phyloP scores from a whole-genome alignment of 2,797 vertebrate genomes.

The Cryptoblepharus egeriae region DNA sequence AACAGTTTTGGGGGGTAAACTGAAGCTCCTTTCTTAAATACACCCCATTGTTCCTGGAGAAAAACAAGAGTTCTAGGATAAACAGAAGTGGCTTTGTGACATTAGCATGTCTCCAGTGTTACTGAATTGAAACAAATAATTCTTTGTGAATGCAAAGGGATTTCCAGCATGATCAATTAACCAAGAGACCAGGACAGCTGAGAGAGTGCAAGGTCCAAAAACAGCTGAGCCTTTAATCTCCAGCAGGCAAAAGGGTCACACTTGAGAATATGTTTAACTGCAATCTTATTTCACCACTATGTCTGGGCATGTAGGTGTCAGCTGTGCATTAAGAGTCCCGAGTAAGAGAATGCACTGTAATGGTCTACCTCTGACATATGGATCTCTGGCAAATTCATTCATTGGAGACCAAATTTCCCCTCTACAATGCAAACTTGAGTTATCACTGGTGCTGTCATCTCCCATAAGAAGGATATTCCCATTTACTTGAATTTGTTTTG shows the following conservation, averaged over 20 bases:
- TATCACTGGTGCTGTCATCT: not conserved
- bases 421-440: not conserved
- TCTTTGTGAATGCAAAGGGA: slow-evolving; percentile 45
- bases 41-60: slow-evolving; percentile 48
- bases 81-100: slow-evolving; percentile 69
- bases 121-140: slow-evolving; percentile 58
- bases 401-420: not conserved
- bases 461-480: not conserved
- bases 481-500: not conserved
- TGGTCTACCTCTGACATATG: not conserved
- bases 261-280: not conserved
- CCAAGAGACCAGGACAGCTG: slow-evolving; percentile 42
- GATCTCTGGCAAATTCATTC: not conserved
- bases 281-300: not conserved
- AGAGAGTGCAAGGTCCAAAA: not conserved
- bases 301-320: slow-evolving; percentile 9
- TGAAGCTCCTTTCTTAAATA: slow-evolving; percentile 58
- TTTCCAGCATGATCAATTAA: slow-evolving; percentile 64
- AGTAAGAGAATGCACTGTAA: not conserved
- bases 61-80: slow-evolving; percentile 47
- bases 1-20: not conserved
- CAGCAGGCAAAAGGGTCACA: not conserved
- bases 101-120: slow-evolving; percentile 40
- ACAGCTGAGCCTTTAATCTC: slow-evolving; percentile 20
- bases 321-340: not conserved